Conservation (phyloP, 2,797 vertebrate genomes). For the Gallinago stenura region DNA sequence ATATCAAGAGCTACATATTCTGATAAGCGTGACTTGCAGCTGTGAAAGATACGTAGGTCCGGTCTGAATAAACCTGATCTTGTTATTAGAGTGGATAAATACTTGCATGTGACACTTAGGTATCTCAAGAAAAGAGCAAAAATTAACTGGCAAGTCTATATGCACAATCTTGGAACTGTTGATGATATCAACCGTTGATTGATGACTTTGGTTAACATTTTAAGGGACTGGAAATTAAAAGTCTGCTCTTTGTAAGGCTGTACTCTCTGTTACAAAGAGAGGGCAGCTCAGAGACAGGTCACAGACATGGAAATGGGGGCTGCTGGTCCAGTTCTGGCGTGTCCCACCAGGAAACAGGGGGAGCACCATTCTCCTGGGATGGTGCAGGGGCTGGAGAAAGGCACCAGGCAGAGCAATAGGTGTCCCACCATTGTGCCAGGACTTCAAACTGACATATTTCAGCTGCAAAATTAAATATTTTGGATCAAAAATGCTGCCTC, state of each 20-base stretch:
- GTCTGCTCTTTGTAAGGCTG: neutral
- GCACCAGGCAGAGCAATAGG: neutral
- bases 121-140: neutral
- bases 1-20: neutral
- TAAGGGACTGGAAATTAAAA: neutral
- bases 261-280: neutral
- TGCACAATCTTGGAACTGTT: neutral
- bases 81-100: neutral
- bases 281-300: neutral
- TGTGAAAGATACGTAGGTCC: neutral
- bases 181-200: neutral
- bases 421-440: neutral
- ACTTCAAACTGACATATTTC: neutral
- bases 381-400: neutral
- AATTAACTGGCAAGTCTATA: neutral
- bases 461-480: neutral
- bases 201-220: neutral
- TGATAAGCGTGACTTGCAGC: neutral
- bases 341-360: neutral
- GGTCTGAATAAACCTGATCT: neutral
- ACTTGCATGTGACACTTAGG: neutral
- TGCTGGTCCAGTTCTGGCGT: neutral
- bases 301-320: neutral
- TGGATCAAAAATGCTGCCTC: neutral
- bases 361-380: rapidly evolving